Base-by-base conservation (phyloP, 1,140 invertebrate species). In the Penaeus japonicus region DNA sequence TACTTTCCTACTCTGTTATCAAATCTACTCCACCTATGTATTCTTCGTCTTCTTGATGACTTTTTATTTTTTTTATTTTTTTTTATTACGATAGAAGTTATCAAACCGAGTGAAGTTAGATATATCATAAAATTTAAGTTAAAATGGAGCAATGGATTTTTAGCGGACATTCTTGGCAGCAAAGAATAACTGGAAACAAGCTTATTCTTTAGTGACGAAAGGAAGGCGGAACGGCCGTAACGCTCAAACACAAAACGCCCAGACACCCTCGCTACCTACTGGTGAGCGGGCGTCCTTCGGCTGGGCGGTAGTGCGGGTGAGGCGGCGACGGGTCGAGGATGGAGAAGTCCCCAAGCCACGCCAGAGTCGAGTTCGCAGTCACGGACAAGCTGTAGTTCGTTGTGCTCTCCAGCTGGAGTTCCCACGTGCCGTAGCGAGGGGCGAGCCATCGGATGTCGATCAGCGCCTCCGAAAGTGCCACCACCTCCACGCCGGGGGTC, bases 321-420 rank as follows among this genome's bases (percentile, higher is more conserved):
- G 87, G 87, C 1, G 87, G 87, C 18, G 75, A 70, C 30, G 83
- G 65, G 55, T 89, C 87, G 4, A 89, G 77, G 22, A 85, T 18
- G 55, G 81, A 39, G 75, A 89, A 85, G 20, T 57, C 75, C 4
- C 81, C 82, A 5, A 89, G 75, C 73, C 78, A 89, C 73, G 78
- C 78, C 22, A 89, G 75, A 12, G 73, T 55, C 22, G 87, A 84
- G 81, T 84, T 85, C 57, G 57, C 87, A 27, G 35, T 89, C 54
- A 89, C 77, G 18, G 75, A n/a, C 54, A 89, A n/a, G 39, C 57
- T 80, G 83, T 78, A 89, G n/a, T 39, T 22, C 22, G 22, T 17
- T 1, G 17, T 20, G 39, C 73, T 65, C 4, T 53, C 35, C 24
- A 79, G 24, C 0, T 81, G 54, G 12, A 89, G 82, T 7, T 4